Percentiles rank a stretch among this genome's conserved stretches.
These are phyloP conservation scores for Sibirionetta formosa DNA, from an alignment of 2,797 vertebrate genomes.

Conservation along the genomic window DNA sequence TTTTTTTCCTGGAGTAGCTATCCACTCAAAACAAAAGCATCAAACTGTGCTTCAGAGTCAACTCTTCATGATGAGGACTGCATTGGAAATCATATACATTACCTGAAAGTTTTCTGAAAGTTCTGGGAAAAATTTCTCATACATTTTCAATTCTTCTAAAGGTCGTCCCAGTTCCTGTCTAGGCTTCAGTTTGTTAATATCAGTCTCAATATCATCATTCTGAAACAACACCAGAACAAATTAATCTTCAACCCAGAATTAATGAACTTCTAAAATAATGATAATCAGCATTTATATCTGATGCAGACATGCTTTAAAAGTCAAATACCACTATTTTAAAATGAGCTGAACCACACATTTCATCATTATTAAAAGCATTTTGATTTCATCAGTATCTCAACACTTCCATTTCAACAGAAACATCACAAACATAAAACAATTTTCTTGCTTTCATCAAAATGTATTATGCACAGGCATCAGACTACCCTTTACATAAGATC, in stretches of 20 bases:
- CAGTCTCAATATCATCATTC: slow-evolving; percentile 98
- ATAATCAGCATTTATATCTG: background rate
- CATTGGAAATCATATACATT: background rate
- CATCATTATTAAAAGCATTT: background rate
- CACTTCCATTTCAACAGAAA: background rate
- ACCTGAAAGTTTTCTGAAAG: slow-evolving; percentile 96
- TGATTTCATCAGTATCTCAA: background rate
- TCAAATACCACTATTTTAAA: background rate
- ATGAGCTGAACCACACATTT: background rate
- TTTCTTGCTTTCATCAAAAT: background rate
- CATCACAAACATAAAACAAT: background rate
- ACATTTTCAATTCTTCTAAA: slow-evolving; percentile 92
- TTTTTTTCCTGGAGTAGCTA: background rate
- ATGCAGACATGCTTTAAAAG: background rate
- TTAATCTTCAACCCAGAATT: background rate
- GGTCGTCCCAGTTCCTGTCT: slow-evolving; percentile 86
- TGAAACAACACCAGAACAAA: slow-evolving; percentile 74
- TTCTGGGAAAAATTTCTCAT: slow-evolving; percentile 94
- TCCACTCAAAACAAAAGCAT: background rate
- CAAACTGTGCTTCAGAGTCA: background rate
- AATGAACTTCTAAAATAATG: background rate
- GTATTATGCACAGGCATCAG: background rate
- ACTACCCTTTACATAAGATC: background rate
- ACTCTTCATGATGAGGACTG: rapidly evolving
- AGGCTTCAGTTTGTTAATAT: slow-evolving; percentile 94